Evolutionary conservation across 2,113 vertebrate species (phyloP).

Genomic region (Dissostichus mawsoni): DNA sequence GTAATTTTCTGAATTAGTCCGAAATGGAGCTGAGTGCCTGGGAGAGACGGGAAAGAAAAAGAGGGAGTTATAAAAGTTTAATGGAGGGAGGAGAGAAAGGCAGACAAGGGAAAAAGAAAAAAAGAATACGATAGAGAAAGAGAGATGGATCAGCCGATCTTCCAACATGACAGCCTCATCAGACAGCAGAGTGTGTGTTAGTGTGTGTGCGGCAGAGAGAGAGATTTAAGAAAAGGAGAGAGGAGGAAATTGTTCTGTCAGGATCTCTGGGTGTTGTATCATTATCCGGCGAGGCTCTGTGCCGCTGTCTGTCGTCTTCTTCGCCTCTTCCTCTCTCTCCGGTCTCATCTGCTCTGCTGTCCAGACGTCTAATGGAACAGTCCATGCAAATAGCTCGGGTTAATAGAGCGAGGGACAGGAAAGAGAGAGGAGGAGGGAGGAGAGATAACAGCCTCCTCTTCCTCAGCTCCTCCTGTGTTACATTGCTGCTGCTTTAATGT

Average conservation of each 20-base stretch:
- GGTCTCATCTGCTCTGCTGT: constrained; percentile 68
- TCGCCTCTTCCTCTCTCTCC: neutral
- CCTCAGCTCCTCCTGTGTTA: constrained; percentile 13
- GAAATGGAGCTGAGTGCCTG: constrained; percentile 24
- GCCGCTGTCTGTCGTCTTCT: constrained; percentile 8
- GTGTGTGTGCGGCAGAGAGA: constrained; percentile 5
- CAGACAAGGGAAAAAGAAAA: neutral
- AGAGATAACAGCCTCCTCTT: constrained; percentile 5
- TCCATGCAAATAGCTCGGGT: constrained; percentile 65
- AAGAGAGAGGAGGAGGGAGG: constrained; percentile 10
- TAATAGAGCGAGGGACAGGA: constrained; percentile 67
- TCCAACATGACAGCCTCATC: constrained; percentile 62
- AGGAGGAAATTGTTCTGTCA: constrained; percentile 66
- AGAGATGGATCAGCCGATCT: constrained; percentile 58
- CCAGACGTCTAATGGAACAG: constrained; percentile 71
- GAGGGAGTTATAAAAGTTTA: constrained; percentile 58
- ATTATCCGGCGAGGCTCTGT: constrained; percentile 45
- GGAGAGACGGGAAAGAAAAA: constrained; percentile 28
- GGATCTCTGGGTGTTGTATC: constrained; percentile 45
- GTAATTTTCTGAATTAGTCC: constrained; percentile 51
- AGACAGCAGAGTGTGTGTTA: constrained; percentile 32
- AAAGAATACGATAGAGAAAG: constrained; percentile 10
- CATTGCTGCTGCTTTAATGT: constrained; percentile 8
- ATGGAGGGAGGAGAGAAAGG: constrained; percentile 48
- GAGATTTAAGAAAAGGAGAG: neutral